A percentile compares a stretch with the other conserved stretches of the same genome.
Evolutionary conservation across 1,140 invertebrate species (phyloP).

Genomic region (Caerostris extrusa): DNA sequence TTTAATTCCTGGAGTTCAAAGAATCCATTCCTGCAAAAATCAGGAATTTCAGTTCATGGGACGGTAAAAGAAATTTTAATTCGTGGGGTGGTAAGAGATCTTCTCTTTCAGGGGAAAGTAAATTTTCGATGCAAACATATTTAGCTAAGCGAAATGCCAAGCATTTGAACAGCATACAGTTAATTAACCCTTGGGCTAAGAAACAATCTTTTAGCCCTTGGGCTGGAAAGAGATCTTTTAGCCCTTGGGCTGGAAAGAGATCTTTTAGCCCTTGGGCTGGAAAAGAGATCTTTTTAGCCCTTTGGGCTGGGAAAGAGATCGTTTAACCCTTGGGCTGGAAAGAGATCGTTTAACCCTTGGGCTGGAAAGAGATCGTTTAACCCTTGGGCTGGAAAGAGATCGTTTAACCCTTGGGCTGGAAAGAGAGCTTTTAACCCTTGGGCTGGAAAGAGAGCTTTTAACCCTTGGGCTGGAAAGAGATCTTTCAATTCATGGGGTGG

Average conservation of each 20-base stretch:
- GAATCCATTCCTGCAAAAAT: not conserved
- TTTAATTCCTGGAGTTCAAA: not conserved
- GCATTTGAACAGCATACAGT: not conserved
- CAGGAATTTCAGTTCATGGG: slow-evolving; percentile 25
- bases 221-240: slow-evolving; percentile 62
- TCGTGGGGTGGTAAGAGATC: not conserved
- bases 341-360: slow-evolving; percentile 29
- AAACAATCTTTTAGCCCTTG: slow-evolving; percentile 49
- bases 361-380: slow-evolving; percentile 43
- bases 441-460: slow-evolving; percentile 38
- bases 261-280: not conserved
- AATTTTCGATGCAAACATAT: not conserved
- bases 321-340: slow-evolving; percentile 42
- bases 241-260: slow-evolving; percentile 45
- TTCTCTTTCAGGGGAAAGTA: not conserved
- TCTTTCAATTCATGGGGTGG: slow-evolving; percentile 21
- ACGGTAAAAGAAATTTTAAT: slow-evolving; percentile 15
- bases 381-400: slow-evolving; percentile 48
- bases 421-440: slow-evolving; percentile 39
- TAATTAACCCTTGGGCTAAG: slow-evolving; percentile 16
- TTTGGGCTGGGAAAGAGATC: slow-evolving; percentile 61
- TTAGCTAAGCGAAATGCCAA: not conserved
- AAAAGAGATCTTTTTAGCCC: slow-evolving; percentile 49
- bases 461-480: slow-evolving; percentile 52
- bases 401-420: slow-evolving; percentile 35